Conservation (phyloP, 2,113 vertebrate species). For the Gopherus evgoodei region DNA sequence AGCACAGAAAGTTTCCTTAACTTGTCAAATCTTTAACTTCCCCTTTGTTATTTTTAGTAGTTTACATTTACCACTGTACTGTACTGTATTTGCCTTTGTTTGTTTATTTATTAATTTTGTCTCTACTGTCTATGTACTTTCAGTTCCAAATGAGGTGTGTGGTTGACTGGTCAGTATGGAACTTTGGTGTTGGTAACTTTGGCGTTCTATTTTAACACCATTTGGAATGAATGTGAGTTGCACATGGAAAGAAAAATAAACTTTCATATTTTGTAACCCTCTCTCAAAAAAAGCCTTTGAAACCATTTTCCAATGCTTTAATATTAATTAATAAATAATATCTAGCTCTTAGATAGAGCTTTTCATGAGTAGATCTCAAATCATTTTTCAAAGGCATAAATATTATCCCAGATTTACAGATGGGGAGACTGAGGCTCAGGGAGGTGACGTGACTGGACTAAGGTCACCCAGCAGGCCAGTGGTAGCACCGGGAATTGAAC, state of each 20-base stretch:
- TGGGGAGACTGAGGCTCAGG: background rate
- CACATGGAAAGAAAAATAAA: background rate
- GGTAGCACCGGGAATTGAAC: background rate
- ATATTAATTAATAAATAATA: background rate
- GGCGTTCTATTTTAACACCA: background rate
- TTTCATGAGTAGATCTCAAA: background rate
- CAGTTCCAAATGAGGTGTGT: too few species aligned
- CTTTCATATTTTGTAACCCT: background rate
- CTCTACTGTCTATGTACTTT: too few species aligned
- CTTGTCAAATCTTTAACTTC: too few species aligned
- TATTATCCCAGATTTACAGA: background rate
- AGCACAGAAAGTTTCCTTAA: too few species aligned
- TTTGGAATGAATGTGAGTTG: background rate
- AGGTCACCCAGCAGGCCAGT: background rate
- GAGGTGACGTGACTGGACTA: accelerated
- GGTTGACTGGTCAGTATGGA: too few species aligned
- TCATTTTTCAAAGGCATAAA: background rate
- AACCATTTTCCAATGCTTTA: background rate
- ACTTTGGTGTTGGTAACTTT: too few species aligned
- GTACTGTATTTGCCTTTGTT: too few species aligned
- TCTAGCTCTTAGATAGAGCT: background rate
- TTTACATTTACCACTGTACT: too few species aligned
- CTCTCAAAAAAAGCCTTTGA: background rate
- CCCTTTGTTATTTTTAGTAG: too few species aligned
- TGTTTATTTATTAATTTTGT: too few species aligned